phyloP scores from a whole-genome alignment of 2,888 invertebrate species.

The Idaea straminata region DNA sequence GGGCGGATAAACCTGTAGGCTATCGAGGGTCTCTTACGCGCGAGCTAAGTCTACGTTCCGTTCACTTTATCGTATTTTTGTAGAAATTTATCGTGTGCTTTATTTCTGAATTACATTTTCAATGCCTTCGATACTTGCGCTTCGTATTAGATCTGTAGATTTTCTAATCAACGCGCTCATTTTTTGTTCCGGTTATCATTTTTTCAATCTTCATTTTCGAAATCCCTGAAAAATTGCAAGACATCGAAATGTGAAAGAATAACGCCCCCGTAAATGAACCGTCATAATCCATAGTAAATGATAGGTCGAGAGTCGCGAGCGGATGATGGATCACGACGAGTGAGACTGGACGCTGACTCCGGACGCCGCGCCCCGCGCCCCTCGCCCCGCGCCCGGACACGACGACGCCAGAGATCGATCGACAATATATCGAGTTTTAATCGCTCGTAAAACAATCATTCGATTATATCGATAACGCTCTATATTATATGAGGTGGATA shows the following conservation, averaged over 20 bases:
- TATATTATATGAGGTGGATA: background rate
- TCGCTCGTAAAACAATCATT: constrained; percentile 1
- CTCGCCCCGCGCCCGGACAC: too few relatives aligned
- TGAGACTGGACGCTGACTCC: background rate
- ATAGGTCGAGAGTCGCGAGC: background rate
- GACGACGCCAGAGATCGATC: background rate
- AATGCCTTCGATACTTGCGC: too few relatives aligned
- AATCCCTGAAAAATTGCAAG: background rate
- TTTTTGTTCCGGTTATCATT: background rate
- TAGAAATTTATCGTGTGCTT: too few relatives aligned
- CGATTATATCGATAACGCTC: background rate
- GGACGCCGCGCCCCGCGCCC: too few relatives aligned
- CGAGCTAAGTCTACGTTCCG: too few relatives aligned
- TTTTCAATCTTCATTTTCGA: background rate
- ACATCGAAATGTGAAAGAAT: background rate
- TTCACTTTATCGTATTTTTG: too few relatives aligned
- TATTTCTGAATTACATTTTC: too few relatives aligned
- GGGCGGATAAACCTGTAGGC: too few relatives aligned
- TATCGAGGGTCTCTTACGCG: too few relatives aligned
- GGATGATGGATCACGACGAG: background rate
- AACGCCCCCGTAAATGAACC: background rate
- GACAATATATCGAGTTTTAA: background rate
- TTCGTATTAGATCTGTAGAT: background rate
- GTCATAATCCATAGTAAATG: background rate
- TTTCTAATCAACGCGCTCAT: background rate